Evolutionary conservation across 2,888 invertebrate species (phyloP).

Genomic region (Trimorus sp.): DNA sequence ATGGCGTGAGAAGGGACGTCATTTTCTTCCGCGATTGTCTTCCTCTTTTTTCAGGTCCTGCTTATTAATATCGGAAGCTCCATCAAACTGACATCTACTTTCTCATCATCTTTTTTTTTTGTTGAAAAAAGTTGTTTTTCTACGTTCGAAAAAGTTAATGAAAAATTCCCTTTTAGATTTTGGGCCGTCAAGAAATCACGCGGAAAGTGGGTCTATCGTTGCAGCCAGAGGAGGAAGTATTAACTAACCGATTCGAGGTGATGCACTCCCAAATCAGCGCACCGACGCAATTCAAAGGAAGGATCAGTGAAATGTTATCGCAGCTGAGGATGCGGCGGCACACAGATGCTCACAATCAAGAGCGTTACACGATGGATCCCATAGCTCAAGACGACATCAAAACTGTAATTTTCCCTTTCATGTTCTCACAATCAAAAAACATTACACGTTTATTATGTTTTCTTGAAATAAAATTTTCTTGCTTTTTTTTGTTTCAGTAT

Average conservation of each 20-base stretch:
- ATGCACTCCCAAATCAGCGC: slow-evolving; percentile 93
- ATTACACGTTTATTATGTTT: too few species aligned
- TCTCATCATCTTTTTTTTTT: too few species aligned
- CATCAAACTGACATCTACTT: too few species aligned
- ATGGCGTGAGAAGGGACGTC: too few species aligned
- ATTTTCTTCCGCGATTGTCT: too few species aligned
- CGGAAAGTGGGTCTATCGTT: slow-evolving; percentile 94
- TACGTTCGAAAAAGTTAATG: too few species aligned
- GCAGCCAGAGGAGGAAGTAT: slow-evolving; percentile 94
- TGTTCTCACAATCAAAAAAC: slow-evolving; percentile 5
- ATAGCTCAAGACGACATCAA: slow-evolving; percentile 84
- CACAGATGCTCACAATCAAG: slow-evolving; percentile 84
- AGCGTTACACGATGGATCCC: slow-evolving; percentile 90
- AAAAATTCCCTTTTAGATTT: slow-evolving; percentile 83
- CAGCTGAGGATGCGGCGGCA: slow-evolving; percentile 90
- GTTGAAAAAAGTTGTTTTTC: too few species aligned
- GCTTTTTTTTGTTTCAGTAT: slow-evolving; percentile 83
- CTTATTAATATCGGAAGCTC: too few species aligned
- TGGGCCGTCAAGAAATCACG: slow-evolving; percentile 93
- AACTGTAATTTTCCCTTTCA: slow-evolving; percentile 78
- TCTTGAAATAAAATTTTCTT: not conserved
- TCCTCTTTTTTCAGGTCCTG: too few species aligned
- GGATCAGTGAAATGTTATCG: slow-evolving; percentile 94
- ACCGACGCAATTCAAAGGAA: slow-evolving; percentile 96
- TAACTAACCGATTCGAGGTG: slow-evolving; percentile 93